Evolutionary conservation across 2,797 vertebrate species (phyloP).

Genomic region (Apogon hyalosoma): DNA sequence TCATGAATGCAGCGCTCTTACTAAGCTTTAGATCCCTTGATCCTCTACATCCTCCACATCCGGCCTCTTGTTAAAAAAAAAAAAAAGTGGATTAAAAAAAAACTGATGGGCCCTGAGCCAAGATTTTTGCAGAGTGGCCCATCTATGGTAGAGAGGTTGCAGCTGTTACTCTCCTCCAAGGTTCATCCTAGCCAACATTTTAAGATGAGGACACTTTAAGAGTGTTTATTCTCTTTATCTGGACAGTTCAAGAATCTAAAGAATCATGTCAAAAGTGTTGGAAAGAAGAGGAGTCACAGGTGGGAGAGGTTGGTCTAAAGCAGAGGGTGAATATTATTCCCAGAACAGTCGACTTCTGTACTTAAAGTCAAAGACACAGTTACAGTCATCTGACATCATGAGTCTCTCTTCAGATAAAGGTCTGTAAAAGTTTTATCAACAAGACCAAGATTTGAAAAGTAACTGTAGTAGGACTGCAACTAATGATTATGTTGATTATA

Average conservation of each 20-base stretch:
- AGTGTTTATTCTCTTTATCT: constrained; percentile 1
- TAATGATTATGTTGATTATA: too few species aligned
- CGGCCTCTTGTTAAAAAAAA: constrained; percentile 64
- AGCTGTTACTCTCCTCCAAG: constrained; percentile 55
- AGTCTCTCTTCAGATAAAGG: too few species aligned
- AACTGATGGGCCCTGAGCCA: constrained; percentile 64
- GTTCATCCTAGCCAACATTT: constrained; percentile 5
- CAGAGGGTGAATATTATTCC: background rate
- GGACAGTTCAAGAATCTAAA: background rate
- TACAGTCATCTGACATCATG: background rate
- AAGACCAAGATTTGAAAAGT: too few species aligned
- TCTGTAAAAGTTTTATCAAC: too few species aligned
- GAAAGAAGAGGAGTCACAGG: background rate
- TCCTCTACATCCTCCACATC: constrained; percentile 79
- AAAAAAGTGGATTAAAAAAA: constrained; percentile 37
- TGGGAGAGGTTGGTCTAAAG: constrained; percentile 1
- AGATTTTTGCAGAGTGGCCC: constrained; percentile 60
- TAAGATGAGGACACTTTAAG: constrained; percentile 12
- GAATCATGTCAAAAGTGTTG: background rate
- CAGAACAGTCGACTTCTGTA: background rate
- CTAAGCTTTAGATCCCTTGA: constrained; percentile 82
- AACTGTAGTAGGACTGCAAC: too few species aligned
- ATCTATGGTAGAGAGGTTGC: constrained; percentile 58
- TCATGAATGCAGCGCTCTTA: constrained; percentile 73
- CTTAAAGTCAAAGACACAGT: background rate